Conservation (phyloP, 1,140 invertebrate species). For the Lordiphosa mommai region DNA sequence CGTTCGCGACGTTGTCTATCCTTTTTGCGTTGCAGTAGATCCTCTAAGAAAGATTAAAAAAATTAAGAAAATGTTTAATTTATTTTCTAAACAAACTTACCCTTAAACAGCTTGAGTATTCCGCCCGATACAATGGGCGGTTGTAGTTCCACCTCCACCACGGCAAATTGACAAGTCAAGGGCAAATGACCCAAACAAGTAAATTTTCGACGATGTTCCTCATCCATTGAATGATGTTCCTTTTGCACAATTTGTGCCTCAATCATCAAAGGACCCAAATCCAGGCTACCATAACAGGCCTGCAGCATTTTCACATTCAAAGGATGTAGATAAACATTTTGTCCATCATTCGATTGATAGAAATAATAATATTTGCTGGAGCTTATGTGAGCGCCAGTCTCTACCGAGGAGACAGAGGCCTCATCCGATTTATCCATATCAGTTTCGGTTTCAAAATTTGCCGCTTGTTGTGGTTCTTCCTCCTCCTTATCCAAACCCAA, state of each 20-base stretch:
- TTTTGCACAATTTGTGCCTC: constrained; percentile 89
- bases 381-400: constrained; percentile 14
- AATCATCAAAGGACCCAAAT: constrained; percentile 88
- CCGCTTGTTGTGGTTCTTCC: constrained; percentile 12
- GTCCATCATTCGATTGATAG: constrained; percentile 94
- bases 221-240: constrained; percentile 90
- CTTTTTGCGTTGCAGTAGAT: constrained; percentile 84
- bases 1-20: constrained; percentile 83
- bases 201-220: constrained; percentile 87
- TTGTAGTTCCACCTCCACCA: constrained; percentile 91
- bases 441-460: constrained; percentile 24
- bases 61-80: background rate
- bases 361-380: constrained; percentile 87
- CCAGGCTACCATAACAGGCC: constrained; percentile 90
- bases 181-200: constrained; percentile 94
- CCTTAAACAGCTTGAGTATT: constrained; percentile 84
- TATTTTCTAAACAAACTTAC: too few relatives aligned
- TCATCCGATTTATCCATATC: constrained; percentile 45
- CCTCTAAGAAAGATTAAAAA: constrained; percentile 77
- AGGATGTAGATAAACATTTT: constrained; percentile 95
- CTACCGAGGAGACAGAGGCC: constrained; percentile 50
- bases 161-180: constrained; percentile 92
- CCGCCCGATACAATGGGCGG: constrained; percentile 86
- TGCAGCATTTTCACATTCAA: constrained; percentile 95
- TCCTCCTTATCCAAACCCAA: constrained; percentile 35